Percentiles rank a stretch among this genome's conserved stretches.
phyloP scores from a whole-genome alignment of 1,140 invertebrate species.

The Drosophila melanica region DNA sequence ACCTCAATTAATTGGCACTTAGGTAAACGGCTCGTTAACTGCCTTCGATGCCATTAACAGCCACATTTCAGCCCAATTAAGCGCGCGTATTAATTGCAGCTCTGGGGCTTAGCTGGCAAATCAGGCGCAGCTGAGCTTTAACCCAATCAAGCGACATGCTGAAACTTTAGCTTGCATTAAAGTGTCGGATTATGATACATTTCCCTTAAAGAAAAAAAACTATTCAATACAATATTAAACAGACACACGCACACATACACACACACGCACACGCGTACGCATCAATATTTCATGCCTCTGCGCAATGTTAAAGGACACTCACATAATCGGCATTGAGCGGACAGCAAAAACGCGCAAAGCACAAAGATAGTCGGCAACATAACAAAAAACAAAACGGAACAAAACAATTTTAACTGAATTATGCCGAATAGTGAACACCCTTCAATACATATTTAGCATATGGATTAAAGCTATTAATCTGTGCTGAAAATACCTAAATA shows the following conservation, averaged over 20 bases:
- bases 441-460: not conserved
- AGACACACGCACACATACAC: slow-evolving; percentile 3
- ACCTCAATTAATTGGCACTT: slow-evolving; percentile 48
- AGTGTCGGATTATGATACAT: not conserved
- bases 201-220: not conserved
- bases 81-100: slow-evolving; percentile 26
- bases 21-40: slow-evolving; percentile 22
- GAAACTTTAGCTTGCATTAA: not conserved
- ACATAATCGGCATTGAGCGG: slow-evolving; percentile 46
- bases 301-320: slow-evolving; percentile 47
- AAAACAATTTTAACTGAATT: not conserved
- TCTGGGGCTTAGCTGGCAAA: slow-evolving; percentile 25
- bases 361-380: slow-evolving; percentile 53
- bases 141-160: not conserved
- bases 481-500: not conserved
- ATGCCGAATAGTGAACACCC: slow-evolving; percentile 1
- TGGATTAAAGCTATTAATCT: not conserved
- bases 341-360: slow-evolving; percentile 33
- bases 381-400: slow-evolving; percentile 38
- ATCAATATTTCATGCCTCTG: slow-evolving; percentile 74
- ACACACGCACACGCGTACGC: slow-evolving; percentile 14
- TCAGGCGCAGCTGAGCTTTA: not conserved
- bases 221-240: slow-evolving; percentile 34
- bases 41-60: slow-evolving; percentile 4
- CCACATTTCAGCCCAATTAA: slow-evolving; percentile 4